phyloP scores from a whole-genome alignment of 1,140 invertebrate genomes.

The Drosophila pallidifrons region DNA sequence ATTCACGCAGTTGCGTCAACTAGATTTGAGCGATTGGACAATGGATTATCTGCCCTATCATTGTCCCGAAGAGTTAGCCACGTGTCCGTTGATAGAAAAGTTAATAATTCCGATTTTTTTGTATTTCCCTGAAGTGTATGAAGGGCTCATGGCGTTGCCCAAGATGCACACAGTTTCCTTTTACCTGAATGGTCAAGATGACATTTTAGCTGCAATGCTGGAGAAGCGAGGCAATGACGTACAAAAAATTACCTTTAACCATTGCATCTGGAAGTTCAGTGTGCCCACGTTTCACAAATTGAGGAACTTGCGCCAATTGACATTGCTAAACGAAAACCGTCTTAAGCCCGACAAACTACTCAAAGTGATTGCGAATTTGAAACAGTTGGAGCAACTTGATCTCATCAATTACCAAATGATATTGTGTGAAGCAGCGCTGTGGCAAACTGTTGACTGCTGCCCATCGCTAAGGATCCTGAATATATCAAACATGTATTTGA shows the following conservation, averaged over 20 bases:
- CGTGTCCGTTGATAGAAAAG: background rate
- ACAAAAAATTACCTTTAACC: conserved; percentile 1
- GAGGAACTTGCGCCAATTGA: background rate
- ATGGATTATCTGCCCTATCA: background rate
- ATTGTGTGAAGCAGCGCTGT: conserved; percentile 11
- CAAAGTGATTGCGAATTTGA: background rate
- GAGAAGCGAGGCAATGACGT: background rate
- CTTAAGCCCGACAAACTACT: background rate
- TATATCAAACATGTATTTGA: conserved; percentile 21
- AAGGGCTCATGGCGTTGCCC: background rate
- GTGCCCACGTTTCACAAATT: background rate
- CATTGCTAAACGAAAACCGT: conserved; percentile 11
- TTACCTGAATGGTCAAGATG: background rate
- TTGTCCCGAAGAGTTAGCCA: background rate
- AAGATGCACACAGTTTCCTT: conserved; percentile 5
- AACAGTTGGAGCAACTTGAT: conserved; percentile 17
- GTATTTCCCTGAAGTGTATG: too few species aligned
- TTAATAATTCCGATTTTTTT: background rate
- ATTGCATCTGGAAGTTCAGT: conserved; percentile 10
- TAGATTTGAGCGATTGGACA: conserved; percentile 9
- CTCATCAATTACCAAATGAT: background rate
- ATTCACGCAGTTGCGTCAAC: conserved; percentile 7
- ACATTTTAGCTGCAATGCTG: background rate
- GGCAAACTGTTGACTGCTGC: conserved; percentile 1
- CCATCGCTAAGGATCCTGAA: conserved; percentile 7